These are phyloP conservation scores for Macroteleia sp. DNA, from an alignment of 2,888 invertebrate genomes.

Conservation along the genomic window DNA sequence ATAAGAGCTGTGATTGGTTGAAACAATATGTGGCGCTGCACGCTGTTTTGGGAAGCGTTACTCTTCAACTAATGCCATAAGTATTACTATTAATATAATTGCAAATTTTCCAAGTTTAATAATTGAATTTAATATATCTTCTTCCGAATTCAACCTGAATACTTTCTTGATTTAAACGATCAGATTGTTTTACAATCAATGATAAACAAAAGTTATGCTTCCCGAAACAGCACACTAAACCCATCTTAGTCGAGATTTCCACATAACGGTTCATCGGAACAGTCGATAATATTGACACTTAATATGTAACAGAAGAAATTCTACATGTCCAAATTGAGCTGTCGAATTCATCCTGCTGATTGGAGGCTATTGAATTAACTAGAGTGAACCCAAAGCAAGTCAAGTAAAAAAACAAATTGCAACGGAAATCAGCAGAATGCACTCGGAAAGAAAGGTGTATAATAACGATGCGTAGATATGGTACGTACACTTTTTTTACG, in stretches of 20 bases:
- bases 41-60: conserved; percentile 67
- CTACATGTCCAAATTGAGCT: conserved; percentile 79
- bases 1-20: too few species aligned
- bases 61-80: not conserved
- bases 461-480: conserved; percentile 81
- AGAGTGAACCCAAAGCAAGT: too few species aligned
- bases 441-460: conserved; percentile 77
- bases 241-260: conserved; percentile 79
- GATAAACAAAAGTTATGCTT: conserved; percentile 8
- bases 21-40: conserved; percentile 81
- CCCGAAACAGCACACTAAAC: conserved; percentile 78
- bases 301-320: conserved; percentile 82
- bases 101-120: too few species aligned
- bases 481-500: conserved; percentile 78
- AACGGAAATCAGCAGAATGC: conserved; percentile 71
- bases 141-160: too few species aligned
- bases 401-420: not conserved
- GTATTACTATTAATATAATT: too few species aligned
- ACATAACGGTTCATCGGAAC: conserved; percentile 80
- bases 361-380: too few species aligned
- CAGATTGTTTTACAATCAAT: too few species aligned
- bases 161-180: too few species aligned
- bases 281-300: conserved; percentile 81
- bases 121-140: too few species aligned
- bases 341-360: conserved; percentile 72